A percentile compares a stretch with the other conserved stretches of the same genome.
These are phyloP conservation scores for Drosophila percnosoma DNA, from an alignment of 2,888 invertebrate species.

Conservation along the genomic window DNA sequence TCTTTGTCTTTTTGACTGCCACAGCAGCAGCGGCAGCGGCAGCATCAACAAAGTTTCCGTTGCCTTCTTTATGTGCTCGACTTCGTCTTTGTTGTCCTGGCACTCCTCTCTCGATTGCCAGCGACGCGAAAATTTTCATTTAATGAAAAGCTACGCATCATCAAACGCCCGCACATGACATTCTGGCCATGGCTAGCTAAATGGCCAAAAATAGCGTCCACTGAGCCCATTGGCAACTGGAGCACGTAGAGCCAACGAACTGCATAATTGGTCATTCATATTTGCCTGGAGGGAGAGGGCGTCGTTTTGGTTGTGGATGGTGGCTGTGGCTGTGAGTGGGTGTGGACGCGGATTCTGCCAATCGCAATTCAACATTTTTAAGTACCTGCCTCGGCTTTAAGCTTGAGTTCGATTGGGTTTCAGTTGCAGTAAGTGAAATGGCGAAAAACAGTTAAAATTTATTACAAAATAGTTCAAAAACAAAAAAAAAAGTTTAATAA, in stretches of 20 bases:
- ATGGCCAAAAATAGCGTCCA: constrained; percentile 46
- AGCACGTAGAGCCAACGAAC: constrained; percentile 79
- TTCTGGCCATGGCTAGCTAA: constrained; percentile 31
- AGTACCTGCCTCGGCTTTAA: constrained; percentile 9
- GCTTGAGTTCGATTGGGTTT: background rate
- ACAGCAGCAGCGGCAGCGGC: background rate
- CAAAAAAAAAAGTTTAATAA: too few relatives aligned
- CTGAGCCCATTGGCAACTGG: constrained; percentile 60
- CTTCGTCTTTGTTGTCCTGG: constrained; percentile 6
- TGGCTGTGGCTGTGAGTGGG: background rate
- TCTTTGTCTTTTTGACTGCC: constrained; percentile 16
- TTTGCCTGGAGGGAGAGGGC: constrained; percentile 42
- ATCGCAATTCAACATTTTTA: constrained; percentile 18
- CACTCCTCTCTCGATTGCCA: constrained; percentile 28
- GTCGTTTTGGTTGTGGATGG: background rate
- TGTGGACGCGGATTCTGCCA: background rate
- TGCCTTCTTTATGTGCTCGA: constrained; percentile 17
- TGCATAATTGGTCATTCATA: constrained; percentile 82
- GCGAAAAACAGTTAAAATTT: too few relatives aligned
- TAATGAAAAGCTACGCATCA: constrained; percentile 80
- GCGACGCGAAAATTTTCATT: constrained; percentile 75
- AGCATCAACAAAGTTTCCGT: constrained; percentile 63
- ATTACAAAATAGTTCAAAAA: too few relatives aligned
- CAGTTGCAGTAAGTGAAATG: too few relatives aligned
- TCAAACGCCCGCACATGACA: constrained; percentile 71